Base-by-base conservation (phyloP, 1,140 invertebrate genomes). In the Aethina tumida region DNA sequence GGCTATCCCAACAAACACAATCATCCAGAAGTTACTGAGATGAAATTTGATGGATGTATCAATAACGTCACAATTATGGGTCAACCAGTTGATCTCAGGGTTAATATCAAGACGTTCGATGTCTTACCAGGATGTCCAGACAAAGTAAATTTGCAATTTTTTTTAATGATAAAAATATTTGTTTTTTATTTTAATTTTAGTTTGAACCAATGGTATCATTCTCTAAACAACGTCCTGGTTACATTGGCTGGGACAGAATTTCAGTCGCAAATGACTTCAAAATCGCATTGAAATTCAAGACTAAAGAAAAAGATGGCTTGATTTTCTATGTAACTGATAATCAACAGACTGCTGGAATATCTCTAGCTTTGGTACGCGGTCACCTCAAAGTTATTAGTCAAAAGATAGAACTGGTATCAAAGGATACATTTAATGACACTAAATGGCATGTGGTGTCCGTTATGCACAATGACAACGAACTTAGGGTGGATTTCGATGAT, bases 1-100 rank as follows among this genome's bases (percentile, higher is more conserved):
- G 94, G 92, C 2, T 84, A 81, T 62, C 80, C 81, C 0, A 67
- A 69, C 2, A 68, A 71, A n/a, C 81, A 79, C 49, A 64, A 68
- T 14, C 78, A 77, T 31, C 57, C 64, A 8, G 68, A 75, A 19
- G 77, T 85, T 0, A 78, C 75, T 0, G 74, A 72, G 27, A 62
- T 71, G 15, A 84, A 84, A 32, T 97, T 97, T 60, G 90, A 95
- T 53, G 95, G 95, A 3, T 99, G 95, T 57, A 84, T 99, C 24
- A 77, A 88, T 49, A 72, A 85, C 41, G 76, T 97, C 1, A 68
- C 73, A 13, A 79, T 97, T 29, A 73, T 77, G 6, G 71, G 75
- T 0, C 70, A 70, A 5, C 70, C 74, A n/a, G 73, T 90, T 17
- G 84, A 94, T 60, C 67, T 97, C 0, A 83, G 73, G 34, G 73